Evolutionary conservation across 1,140 invertebrate genomes (phyloP), one percentile per base, ranked within the genome.

Genomic region (Solenopsis fugax): DNA sequence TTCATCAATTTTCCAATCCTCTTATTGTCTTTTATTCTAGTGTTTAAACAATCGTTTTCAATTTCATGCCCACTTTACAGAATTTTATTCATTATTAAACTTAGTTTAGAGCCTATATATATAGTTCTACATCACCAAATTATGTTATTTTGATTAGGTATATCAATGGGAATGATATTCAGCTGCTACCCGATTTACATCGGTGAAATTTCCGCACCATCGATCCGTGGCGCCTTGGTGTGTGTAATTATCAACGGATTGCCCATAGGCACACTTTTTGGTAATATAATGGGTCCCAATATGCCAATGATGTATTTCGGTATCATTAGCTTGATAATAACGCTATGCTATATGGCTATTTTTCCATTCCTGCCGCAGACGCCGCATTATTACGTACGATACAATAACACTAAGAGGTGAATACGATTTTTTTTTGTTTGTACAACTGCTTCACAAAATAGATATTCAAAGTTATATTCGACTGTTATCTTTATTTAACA

Each of bases 321-420:
- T 0, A 94, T 95, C 21, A 95, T 97, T 67, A 96, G 96, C 87
- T 95, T 97, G 37, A 91, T 95, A 0, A 88, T 96, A 58, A 95
- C 96, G 2, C 93, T 96, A 1, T 89, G 96, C 6, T 96, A 96
- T 85, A 93, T 97, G 2, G 86, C 96, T 6, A 96, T 96, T 1
- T 97, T 97, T 92, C 95, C 95, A 54, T 96, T 96, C 69, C 96
- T 98, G 93, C 97, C 97, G 0, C 97, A 98, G 92, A 97, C 97
- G 18, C 97, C 97, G 0, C 96, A 97, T 86, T 97, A 96, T 92
- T 95, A 96, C 50, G 93, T 97, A 1, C 96, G 95, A 65, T 95
- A 95, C 21, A 95, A 96, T 21, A 95, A 96, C 75, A 96, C 97
- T 92, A 95, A 96, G 34, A 95, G 50, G 77, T 81, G 16, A 54